phyloP scores from a whole-genome alignment of 2,888 invertebrate species.

The Adelphocoris suturalis region DNA sequence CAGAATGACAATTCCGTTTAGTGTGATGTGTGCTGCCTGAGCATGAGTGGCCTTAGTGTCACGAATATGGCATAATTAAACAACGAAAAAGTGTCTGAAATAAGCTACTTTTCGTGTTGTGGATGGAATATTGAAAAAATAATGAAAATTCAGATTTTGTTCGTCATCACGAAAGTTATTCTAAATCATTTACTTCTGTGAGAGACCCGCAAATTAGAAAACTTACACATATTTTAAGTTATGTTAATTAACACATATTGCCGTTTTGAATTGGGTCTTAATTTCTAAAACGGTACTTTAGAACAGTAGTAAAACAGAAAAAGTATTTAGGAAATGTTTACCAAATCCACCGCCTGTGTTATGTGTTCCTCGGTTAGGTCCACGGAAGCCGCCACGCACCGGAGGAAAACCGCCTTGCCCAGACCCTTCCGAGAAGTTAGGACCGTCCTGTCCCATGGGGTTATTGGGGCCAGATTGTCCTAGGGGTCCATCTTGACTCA shows the following conservation, averaged over 20 bases:
- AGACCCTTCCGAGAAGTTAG: constrained; percentile 26
- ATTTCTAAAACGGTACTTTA: too few species aligned
- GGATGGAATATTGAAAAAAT: too few species aligned
- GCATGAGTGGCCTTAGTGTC: neutral
- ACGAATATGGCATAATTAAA: neutral
- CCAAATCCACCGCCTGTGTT: constrained; percentile 54
- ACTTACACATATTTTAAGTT: too few species aligned
- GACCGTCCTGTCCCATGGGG: constrained; percentile 43
- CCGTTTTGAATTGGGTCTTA: too few species aligned
- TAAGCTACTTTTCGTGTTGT: too few species aligned
- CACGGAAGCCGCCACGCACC: constrained; percentile 47
- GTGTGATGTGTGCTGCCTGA: neutral
- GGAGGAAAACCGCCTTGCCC: constrained; percentile 62
- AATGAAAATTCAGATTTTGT: too few species aligned
- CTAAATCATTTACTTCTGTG: too few species aligned
- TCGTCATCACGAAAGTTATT: too few species aligned
- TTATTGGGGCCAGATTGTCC: neutral
- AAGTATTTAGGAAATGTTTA: neutral
- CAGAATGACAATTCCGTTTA: neutral
- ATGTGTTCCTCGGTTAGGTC: constrained; percentile 37
- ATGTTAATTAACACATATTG: too few species aligned
- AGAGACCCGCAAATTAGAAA: too few species aligned
- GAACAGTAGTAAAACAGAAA: too few species aligned
- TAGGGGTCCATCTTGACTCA: neutral
- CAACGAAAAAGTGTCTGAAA: too few species aligned